phyloP scores from a whole-genome alignment of 2,113 vertebrate genomes.

The Platysternon megacephalum region DNA sequence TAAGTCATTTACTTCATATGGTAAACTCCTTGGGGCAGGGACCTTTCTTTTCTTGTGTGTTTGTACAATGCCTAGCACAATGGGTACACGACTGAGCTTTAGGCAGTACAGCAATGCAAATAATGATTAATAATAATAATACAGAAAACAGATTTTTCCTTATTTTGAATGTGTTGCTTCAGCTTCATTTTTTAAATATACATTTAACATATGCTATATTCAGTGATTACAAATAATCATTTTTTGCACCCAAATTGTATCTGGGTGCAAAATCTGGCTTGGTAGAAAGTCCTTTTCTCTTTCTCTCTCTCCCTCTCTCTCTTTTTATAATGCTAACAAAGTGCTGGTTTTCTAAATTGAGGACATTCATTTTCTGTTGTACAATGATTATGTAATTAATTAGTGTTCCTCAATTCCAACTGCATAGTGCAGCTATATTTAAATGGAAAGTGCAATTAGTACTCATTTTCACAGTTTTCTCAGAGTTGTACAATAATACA shows the following conservation, averaged over 20 bases:
- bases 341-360: not conserved
- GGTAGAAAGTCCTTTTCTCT: not conserved
- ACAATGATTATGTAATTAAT: not conserved
- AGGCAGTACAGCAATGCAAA: not conserved
- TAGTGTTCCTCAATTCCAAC: not conserved
- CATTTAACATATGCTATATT: not conserved
- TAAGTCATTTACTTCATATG: accelerated
- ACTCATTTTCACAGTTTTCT: not conserved
- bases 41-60: accelerated
- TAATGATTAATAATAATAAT: not conserved
- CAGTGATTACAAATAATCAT: not conserved
- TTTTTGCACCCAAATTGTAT: not conserved
- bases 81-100: not conserved
- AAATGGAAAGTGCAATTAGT: not conserved
- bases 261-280: not conserved
- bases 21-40: accelerated
- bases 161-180: not conserved
- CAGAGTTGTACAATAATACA: not conserved
- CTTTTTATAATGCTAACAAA: not conserved
- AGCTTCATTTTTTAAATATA: not conserved
- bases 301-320: not conserved
- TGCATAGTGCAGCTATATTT: not conserved
- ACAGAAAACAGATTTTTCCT: not conserved
- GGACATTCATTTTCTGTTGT: not conserved
- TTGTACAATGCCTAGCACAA: not conserved